A percentile compares a stretch with the other conserved stretches of the same genome.
phyloP scores from a whole-genome alignment of 1,140 invertebrate species.

The Drosophila insularis region DNA sequence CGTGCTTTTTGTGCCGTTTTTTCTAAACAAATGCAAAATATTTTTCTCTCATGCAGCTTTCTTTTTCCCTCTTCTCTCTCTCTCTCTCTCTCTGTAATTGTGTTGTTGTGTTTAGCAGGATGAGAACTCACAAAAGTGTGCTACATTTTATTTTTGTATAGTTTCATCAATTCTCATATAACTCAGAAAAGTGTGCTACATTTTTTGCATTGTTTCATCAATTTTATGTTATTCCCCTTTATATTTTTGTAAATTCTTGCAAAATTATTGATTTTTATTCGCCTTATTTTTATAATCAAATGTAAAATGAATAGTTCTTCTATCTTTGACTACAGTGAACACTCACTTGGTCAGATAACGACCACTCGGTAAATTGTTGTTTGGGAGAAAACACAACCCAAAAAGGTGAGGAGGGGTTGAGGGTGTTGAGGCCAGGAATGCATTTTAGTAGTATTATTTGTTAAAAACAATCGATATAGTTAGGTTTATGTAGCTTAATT shows the following conservation, averaged over 20 bases:
- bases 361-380: too few relatives aligned
- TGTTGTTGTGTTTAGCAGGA: background rate
- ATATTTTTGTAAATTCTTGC: slow-evolving; percentile 8
- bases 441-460: too few relatives aligned
- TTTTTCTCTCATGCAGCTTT: background rate
- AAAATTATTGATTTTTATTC: slow-evolving; percentile 44
- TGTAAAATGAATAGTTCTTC: too few relatives aligned
- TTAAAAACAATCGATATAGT: too few relatives aligned
- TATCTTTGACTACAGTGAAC: too few relatives aligned
- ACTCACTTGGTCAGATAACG: too few relatives aligned
- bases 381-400: too few relatives aligned
- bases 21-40: slow-evolving; percentile 63
- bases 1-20: slow-evolving; percentile 76
- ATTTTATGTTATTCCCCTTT: slow-evolving; percentile 29
- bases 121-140: background rate
- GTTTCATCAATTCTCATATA: slow-evolving; percentile 31
- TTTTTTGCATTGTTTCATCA: slow-evolving; percentile 43
- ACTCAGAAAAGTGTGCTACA: slow-evolving; percentile 59
- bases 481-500: too few relatives aligned
- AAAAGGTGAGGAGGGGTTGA: too few relatives aligned
- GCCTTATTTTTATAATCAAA: background rate
- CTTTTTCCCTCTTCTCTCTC: background rate
- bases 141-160: slow-evolving; percentile 12
- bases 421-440: too few relatives aligned
- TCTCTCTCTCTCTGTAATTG: background rate